A percentile compares a stretch with the other conserved stretches of the same genome.
Evolutionary conservation across 2,797 vertebrate genomes (phyloP).

Genomic region (Jordanella pulchra): DNA sequence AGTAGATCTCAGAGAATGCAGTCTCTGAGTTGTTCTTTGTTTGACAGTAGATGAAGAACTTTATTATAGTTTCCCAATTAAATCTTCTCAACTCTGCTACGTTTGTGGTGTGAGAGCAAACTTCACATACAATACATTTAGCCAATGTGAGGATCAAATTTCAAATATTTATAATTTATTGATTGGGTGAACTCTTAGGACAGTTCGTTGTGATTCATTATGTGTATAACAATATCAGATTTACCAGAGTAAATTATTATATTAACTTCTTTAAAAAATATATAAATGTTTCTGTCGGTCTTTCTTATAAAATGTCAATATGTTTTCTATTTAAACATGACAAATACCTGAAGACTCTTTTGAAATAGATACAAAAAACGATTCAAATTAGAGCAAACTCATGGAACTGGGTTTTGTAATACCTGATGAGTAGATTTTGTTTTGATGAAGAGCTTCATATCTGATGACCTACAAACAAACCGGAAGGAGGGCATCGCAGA

Average conservation of each 20-base stretch:
- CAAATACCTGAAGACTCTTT: not conserved
- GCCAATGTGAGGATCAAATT: not conserved
- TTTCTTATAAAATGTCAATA: not conserved
- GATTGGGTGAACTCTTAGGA: not conserved
- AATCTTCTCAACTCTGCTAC: too few relatives aligned
- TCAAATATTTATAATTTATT: not conserved
- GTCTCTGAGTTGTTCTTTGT: not conserved
- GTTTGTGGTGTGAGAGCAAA: not conserved
- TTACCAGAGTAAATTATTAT: not conserved
- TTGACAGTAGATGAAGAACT: not conserved
- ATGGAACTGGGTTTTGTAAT: not conserved
- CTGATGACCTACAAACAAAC: constrained; percentile 13
- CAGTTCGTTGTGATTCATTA: not conserved
- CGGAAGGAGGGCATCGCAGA: constrained; percentile 1
- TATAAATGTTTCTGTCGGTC: not conserved
- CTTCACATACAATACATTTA: too few relatives aligned
- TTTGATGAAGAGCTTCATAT: constrained; percentile 12
- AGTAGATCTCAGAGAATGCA: not conserved
- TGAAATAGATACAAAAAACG: not conserved
- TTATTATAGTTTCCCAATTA: not conserved
- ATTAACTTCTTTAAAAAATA: not conserved
- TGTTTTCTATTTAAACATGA: too few relatives aligned
- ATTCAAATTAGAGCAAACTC: not conserved
- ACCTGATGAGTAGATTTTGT: not conserved
- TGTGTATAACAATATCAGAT: not conserved